Evolutionary conservation across 2,797 vertebrate genomes (phyloP).

Genomic region (Acropternis orthonyx): DNA sequence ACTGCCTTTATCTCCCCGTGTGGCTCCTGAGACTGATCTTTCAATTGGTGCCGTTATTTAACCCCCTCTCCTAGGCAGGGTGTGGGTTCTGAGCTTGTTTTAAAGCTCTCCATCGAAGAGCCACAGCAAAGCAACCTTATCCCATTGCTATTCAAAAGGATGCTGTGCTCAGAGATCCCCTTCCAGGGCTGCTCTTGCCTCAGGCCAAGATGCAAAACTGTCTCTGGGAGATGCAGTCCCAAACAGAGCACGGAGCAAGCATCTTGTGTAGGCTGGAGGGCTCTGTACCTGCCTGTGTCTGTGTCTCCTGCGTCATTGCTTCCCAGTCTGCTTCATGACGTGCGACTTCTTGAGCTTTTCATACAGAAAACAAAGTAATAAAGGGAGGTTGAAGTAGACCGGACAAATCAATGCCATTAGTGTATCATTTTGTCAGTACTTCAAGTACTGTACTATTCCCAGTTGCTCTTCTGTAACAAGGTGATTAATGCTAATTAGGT

Average conservation of each 20-base stretch:
- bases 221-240: neutral
- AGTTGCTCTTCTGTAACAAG: slow-evolving; percentile 13
- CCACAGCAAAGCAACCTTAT: neutral
- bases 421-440: slow-evolving; percentile 25
- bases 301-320: neutral
- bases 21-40: neutral
- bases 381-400: neutral
- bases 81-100: neutral
- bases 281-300: fast-evolving
- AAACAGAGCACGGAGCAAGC: neutral
- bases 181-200: neutral
- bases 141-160: neutral
- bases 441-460: slow-evolving; percentile 29
- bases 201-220: neutral
- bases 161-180: neutral
- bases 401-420: slow-evolving; percentile 50
- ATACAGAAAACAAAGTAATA: neutral
- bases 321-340: neutral
- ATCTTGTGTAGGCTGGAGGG: neutral
- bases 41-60: neutral
- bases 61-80: neutral
- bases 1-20: neutral
- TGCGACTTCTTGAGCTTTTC: neutral
- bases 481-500: slow-evolving; percentile 55
- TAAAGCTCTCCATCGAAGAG: fast-evolving